Evolutionary conservation across 2,113 vertebrate species (phyloP).

Genomic region (Girardinichthys multiradiatus): DNA sequence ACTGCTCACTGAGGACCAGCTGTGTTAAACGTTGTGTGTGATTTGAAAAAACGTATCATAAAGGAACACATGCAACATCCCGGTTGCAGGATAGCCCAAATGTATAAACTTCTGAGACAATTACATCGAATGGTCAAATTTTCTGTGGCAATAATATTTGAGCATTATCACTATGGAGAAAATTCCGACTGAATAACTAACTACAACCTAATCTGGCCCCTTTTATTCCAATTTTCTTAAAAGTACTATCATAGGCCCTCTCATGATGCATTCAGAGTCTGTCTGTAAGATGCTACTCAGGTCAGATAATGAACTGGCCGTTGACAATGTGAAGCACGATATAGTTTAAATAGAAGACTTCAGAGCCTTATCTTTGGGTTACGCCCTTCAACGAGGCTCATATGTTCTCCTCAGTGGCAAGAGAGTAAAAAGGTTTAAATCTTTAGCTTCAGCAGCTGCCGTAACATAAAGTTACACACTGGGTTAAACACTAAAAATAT

Average conservation of each 20-base stretch:
- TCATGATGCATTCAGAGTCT: neutral
- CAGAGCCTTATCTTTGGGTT: constrained; percentile 69
- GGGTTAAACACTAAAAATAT: no score
- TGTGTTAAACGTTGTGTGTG: neutral
- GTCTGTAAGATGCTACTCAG: constrained; percentile 1
- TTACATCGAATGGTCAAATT: neutral
- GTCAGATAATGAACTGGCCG: constrained; percentile 55
- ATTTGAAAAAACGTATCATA: neutral
- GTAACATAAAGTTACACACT: neutral
- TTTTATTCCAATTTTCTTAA: neutral
- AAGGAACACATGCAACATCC: neutral
- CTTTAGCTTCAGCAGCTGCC: neutral
- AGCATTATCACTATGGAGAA: neutral
- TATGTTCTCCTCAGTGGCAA: constrained; percentile 14
- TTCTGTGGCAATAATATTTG: neutral
- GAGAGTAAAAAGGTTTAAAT: neutral
- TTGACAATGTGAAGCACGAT: constrained; percentile 23
- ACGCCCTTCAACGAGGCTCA: constrained; percentile 57
- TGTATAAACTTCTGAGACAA: neutral
- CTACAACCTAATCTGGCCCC: neutral
- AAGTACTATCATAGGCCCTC: constrained; percentile 20
- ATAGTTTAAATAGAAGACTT: constrained; percentile 35
- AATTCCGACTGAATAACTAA: neutral
- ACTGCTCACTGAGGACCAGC: neutral
- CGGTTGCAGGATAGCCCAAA: neutral